Conservation (phyloP, 1,140 invertebrate species). For the Helicoverpa armigera region DNA sequence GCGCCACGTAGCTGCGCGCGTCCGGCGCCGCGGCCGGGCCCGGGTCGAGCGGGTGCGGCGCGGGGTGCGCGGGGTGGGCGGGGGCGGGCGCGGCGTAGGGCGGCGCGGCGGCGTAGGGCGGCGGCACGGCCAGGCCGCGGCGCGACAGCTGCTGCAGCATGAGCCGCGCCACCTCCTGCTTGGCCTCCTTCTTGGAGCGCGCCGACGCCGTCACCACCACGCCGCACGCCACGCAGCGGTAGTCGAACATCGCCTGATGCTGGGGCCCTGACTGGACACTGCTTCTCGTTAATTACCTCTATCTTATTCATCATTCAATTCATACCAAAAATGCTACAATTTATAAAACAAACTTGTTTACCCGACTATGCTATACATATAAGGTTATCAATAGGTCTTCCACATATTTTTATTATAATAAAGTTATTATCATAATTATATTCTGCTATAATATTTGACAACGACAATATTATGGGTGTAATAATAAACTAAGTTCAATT, state of each 20-base stretch:
- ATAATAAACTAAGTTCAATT: background rate
- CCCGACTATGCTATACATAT: too few species aligned
- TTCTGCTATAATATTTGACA: too few species aligned
- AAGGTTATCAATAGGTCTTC: too few species aligned
- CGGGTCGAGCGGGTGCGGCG: background rate
- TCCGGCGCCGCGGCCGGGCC: conserved; percentile 29
- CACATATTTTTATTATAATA: too few species aligned
- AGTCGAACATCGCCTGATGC: conserved; percentile 75
- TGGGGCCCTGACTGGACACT: conserved; percentile 69
- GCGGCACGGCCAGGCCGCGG: conserved; percentile 63
- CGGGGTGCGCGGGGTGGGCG: background rate
- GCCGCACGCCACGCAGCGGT: conserved; percentile 68
- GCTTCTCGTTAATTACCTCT: background rate
- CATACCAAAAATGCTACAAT: too few species aligned
- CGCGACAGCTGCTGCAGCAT: conserved; percentile 64
- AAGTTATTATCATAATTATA: too few species aligned
- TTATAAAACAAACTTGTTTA: too few species aligned
- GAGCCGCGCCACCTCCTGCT: conserved; percentile 73
- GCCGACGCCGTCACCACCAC: conserved; percentile 65
- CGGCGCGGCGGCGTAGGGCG: conserved; percentile 59
- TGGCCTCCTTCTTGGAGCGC: conserved; percentile 78
- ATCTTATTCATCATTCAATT: background rate
- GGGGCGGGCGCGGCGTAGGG: background rate
- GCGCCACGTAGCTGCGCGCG: conserved; percentile 69
- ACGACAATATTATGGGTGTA: too few species aligned